phyloP scores from a whole-genome alignment of 2,797 vertebrate genomes.

The Acipenser transmontanus region DNA sequence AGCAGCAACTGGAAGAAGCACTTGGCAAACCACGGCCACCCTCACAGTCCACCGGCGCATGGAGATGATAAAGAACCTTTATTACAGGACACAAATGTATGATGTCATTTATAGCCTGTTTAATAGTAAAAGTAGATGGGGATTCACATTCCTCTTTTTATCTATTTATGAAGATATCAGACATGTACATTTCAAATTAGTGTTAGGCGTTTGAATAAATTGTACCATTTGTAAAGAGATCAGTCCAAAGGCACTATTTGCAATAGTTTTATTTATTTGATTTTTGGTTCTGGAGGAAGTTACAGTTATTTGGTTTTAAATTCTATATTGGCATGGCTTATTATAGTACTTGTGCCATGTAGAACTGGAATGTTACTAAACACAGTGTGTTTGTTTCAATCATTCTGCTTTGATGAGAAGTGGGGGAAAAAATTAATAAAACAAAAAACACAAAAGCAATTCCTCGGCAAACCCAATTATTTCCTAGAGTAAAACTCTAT shows the following conservation, averaged over 20 bases:
- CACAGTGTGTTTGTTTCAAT: conserved; percentile 12
- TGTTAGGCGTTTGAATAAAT: not conserved
- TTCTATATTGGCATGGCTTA: conserved; percentile 6
- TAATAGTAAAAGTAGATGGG: not conserved
- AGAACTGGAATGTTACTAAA: conserved; percentile 4
- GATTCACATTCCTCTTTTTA: not conserved
- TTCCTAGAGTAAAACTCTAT: not conserved
- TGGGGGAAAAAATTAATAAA: not conserved
- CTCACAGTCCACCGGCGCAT: conserved; percentile 61
- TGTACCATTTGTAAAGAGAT: conserved; percentile 1
- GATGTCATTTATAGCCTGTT: conserved; percentile 12
- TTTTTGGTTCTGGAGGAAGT: not conserved
- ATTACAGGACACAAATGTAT: conserved; percentile 71
- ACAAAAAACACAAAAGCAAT: not conserved
- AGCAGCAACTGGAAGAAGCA: conserved; percentile 67
- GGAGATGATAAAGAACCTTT: conserved; percentile 70
- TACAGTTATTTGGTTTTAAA: not conserved
- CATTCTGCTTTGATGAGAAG: conserved; percentile 8
- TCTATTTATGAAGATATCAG: conserved; percentile 1
- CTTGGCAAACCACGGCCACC: conserved; percentile 56
- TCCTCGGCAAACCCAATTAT: not conserved
- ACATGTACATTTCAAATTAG: not conserved
- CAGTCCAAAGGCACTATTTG: conserved; percentile 10
- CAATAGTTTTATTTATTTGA: conserved; percentile 6
- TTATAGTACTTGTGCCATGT: conserved; percentile 38